A percentile compares a stretch with the other conserved stretches of the same genome.
Evolutionary conservation across 2,888 invertebrate genomes (phyloP).

Genomic region (Amphipoea oculea): DNA sequence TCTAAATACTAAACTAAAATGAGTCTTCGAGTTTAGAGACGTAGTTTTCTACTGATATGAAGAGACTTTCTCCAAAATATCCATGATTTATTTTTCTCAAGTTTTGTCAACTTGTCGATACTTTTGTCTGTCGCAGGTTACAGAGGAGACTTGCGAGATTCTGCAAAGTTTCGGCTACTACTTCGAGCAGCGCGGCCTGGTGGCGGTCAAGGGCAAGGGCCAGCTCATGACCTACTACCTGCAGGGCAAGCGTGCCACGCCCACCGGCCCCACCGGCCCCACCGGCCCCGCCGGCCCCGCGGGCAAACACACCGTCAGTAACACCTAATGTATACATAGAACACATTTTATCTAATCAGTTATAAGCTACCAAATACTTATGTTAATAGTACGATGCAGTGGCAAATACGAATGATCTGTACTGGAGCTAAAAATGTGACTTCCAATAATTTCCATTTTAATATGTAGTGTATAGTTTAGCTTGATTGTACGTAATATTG

Average conservation of each 20-base stretch:
- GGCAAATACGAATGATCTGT: slow-evolving; percentile 51
- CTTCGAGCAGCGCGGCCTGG: slow-evolving; percentile 98
- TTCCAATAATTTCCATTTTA: slow-evolving; percentile 17
- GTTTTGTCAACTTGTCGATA: background rate
- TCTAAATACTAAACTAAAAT: background rate
- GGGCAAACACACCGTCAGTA: slow-evolving; percentile 73
- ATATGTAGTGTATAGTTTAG: slow-evolving; percentile 9
- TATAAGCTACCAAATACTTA: slow-evolving; percentile 51
- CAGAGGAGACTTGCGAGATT: slow-evolving; percentile 97
- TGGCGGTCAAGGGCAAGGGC: slow-evolving; percentile 99
- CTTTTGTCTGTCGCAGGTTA: slow-evolving; percentile 92
- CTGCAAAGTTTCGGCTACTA: slow-evolving; percentile 97
- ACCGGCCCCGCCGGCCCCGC: slow-evolving; percentile 28
- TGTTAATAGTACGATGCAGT: slow-evolving; percentile 56
- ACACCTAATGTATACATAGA: slow-evolving; percentile 43
- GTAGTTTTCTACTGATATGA: background rate
- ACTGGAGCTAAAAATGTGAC: slow-evolving; percentile 60
- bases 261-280: slow-evolving; percentile 48
- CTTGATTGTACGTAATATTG: background rate
- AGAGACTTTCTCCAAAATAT: background rate
- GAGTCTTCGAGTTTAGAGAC: background rate
- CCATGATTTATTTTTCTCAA: background rate
- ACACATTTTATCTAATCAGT: slow-evolving; percentile 48
- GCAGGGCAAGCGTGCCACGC: slow-evolving; percentile 89
- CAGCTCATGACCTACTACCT: slow-evolving; percentile 98